These are phyloP conservation scores for Vanessa tameamea DNA, from an alignment of 1,140 invertebrate species.

Conservation along the genomic window DNA sequence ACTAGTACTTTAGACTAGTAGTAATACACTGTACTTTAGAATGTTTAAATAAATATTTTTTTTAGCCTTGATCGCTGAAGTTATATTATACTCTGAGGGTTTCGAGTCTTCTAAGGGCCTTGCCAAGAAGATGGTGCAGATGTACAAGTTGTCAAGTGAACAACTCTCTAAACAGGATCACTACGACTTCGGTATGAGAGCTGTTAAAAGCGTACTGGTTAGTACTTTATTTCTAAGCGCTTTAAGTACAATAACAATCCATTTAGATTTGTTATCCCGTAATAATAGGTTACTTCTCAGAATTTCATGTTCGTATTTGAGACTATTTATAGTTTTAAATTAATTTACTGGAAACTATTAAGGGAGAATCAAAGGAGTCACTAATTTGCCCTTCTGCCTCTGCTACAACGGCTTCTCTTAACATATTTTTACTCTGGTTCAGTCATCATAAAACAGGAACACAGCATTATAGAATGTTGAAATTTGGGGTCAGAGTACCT, in stretches of 20 bases:
- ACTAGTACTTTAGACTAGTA: too few relatives aligned
- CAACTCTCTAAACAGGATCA: slow-evolving; percentile 96
- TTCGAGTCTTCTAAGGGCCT: slow-evolving; percentile 93
- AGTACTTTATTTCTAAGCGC: background rate
- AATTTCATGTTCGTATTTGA: too few relatives aligned
- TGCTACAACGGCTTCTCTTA: too few relatives aligned
- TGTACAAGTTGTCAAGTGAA: slow-evolving; percentile 95
- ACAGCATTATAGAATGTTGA: background rate
- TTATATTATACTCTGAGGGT: slow-evolving; percentile 95
- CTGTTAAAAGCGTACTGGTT: slow-evolving; percentile 85
- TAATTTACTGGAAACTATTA: too few relatives aligned
- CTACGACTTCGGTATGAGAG: slow-evolving; percentile 96
- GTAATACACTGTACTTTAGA: background rate
- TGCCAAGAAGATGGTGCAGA: slow-evolving; percentile 94
- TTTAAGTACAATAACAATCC: background rate
- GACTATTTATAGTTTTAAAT: too few relatives aligned
- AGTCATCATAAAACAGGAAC: background rate
- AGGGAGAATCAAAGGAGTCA: too few relatives aligned
- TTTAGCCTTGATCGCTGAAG: slow-evolving; percentile 92
- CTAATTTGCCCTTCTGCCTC: too few relatives aligned
- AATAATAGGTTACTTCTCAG: too few relatives aligned
- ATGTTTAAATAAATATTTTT: slow-evolving; percentile 28
- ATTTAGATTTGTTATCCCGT: too few relatives aligned
- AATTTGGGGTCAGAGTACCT: too few relatives aligned
- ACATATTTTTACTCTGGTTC: background rate